Conservation (phyloP, 1,140 invertebrate genomes). For the Campoletis sonorensis region DNA sequence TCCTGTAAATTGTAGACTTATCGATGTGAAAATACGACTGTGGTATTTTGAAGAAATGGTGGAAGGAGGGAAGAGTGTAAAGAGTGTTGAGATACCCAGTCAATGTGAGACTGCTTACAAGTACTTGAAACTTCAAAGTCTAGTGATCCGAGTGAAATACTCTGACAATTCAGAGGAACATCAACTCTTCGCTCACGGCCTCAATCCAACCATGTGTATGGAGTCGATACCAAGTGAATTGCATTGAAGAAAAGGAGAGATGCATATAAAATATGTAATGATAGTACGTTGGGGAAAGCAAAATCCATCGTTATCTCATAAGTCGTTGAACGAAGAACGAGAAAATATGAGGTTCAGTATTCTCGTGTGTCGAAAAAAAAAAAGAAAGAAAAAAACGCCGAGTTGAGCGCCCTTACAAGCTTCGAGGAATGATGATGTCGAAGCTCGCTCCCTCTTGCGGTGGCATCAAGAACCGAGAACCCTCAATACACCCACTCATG, state of each 20-base stretch:
- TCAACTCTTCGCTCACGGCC: neutral
- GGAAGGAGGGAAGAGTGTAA: neutral
- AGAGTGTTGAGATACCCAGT: neutral
- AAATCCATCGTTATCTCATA: neutral
- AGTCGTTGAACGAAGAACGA: neutral
- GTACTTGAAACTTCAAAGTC: neutral
- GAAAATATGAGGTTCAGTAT: neutral
- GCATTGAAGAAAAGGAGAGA: neutral
- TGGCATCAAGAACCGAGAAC: neutral
- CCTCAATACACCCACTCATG: neutral
- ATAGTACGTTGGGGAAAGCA: neutral
- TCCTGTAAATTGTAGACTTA: neutral
- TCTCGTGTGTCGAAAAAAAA: neutral
- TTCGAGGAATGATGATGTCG: neutral
- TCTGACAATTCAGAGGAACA: neutral
- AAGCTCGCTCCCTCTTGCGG: neutral
- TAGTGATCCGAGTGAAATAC: neutral
- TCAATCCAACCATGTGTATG: neutral
- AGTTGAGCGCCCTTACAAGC: neutral
- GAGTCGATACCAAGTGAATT: neutral
- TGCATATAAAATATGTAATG: neutral
- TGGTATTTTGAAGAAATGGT: neutral
- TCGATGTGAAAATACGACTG: neutral
- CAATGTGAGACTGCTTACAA: neutral
- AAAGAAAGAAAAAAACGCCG: neutral